Evolutionary conservation across 2,113 vertebrate genomes (phyloP).

Genomic region (Danio rerio): GRCz12tu NC_133197.1:16727001-16727500

Average conservation of each 20-base stretch:
- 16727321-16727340: too few species aligned
- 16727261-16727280: constrained; percentile 45
- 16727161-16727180: not conserved
- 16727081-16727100: constrained; percentile 28
- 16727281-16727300: not conserved
- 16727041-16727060: constrained; percentile 58
- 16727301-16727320: too few species aligned
- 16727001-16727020: constrained; percentile 85
- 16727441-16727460: too few species aligned
- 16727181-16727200: constrained; percentile 28
- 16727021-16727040: constrained; percentile 53
- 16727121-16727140: constrained; percentile 55
- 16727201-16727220: constrained; percentile 28
- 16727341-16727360: too few species aligned
- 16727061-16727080: constrained; percentile 51
- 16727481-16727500: too few species aligned
- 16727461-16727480: too few species aligned
- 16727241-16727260: constrained; percentile 45
- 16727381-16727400: not conserved
- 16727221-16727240: constrained; percentile 50
- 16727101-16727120: constrained; percentile 53
- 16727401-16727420: too few species aligned
- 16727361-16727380: constrained; percentile 4
- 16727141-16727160: constrained; percentile 47
- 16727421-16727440: too few species aligned